These are phyloP conservation scores for Apodemia hepburni DNA, from an alignment of 2,888 invertebrate species.

Conservation along the genomic window DNA sequence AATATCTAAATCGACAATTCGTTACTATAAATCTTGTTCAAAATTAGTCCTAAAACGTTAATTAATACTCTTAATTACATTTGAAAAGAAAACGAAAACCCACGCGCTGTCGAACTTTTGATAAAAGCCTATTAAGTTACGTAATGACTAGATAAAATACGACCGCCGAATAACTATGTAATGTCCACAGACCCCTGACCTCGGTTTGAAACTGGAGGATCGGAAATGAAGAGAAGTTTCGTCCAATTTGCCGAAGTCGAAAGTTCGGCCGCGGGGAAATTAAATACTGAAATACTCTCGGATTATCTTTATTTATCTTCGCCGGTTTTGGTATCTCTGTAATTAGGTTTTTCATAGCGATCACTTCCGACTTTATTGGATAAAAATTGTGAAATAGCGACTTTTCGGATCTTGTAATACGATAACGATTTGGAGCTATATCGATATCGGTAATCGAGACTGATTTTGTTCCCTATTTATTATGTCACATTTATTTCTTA, in stretches of 20 bases:
- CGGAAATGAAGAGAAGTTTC: conserved; percentile 17
- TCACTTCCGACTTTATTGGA: conserved; percentile 29
- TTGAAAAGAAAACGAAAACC: neutral
- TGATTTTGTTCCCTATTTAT: neutral
- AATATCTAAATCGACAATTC: neutral
- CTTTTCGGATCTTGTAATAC: neutral
- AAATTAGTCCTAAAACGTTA: neutral
- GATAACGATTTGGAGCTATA: neutral
- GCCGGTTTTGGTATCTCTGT: conserved; percentile 33
- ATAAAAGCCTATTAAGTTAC: conserved; percentile 6
- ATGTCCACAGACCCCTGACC: conserved; percentile 8
- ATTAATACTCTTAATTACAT: neutral
- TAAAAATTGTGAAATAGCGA: conserved; percentile 20
- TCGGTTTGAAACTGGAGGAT: conserved; percentile 2
- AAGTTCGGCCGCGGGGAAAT: conserved; percentile 43
- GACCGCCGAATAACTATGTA: conserved; percentile 4
- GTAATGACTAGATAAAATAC: conserved; percentile 10
- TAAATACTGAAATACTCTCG: conserved; percentile 40
- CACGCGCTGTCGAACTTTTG: neutral
- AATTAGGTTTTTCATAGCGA: conserved; percentile 37
- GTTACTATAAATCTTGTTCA: neutral
- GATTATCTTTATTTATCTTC: conserved; percentile 43
- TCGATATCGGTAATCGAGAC: conserved; percentile 16
- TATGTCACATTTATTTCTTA: no score
- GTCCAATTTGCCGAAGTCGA: conserved; percentile 47